phyloP scores from a whole-genome alignment of 2,888 invertebrate species.

The Heterodera filipjevi region DNA sequence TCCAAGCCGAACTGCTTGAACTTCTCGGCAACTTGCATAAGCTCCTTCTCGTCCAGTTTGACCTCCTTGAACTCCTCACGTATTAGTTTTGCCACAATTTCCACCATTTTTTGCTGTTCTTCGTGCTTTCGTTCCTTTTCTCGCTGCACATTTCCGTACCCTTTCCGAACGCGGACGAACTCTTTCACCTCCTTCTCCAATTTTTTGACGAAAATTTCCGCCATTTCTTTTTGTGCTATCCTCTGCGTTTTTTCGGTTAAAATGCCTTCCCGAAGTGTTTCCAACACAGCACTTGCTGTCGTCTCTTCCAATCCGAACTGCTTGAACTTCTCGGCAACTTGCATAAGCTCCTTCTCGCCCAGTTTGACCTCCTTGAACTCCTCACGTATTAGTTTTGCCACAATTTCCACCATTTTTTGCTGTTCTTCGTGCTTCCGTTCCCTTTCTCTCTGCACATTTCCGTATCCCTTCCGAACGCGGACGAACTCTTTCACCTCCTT shows the following conservation, averaged over 20 bases:
- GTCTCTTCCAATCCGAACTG: background rate
- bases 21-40: background rate
- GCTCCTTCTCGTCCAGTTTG: slow-evolving; percentile 11
- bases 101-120: background rate
- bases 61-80: slow-evolving; percentile 4
- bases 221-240: background rate
- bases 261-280: background rate
- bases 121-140: slow-evolving; percentile 13
- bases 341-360: background rate
- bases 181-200: slow-evolving; percentile 15
- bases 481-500: slow-evolving; percentile 8
- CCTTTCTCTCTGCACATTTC: slow-evolving; percentile 13
- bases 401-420: background rate
- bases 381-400: background rate
- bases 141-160: slow-evolving; percentile 19
- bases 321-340: slow-evolving; percentile 13
- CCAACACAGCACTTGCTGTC: background rate
- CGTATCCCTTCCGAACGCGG: slow-evolving; percentile 23
- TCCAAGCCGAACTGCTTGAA: slow-evolving; percentile 14
- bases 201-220: background rate
- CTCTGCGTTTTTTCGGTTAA: background rate
- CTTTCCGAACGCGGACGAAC: slow-evolving; percentile 13
- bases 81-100: background rate
- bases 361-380: background rate
- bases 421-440: background rate